Percentiles rank a stretch among this genome's conserved stretches.
Conservation (phyloP, 2,888 invertebrate genomes). For the Machimus atricapillus region DNA sequence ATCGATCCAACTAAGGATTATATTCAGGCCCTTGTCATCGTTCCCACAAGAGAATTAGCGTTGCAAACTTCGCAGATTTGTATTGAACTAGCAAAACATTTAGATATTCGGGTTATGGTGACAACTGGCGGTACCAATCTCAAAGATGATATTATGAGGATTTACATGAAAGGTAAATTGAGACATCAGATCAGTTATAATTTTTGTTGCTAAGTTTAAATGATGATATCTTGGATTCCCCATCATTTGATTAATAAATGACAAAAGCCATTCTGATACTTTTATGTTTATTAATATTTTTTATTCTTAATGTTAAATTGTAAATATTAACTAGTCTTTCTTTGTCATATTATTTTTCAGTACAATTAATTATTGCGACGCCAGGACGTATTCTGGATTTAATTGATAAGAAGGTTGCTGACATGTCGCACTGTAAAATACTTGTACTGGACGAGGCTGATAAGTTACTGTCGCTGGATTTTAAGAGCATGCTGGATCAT, state of each 20-base stretch:
- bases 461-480: constrained; percentile 98
- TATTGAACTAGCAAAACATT: constrained; percentile 97
- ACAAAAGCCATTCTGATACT: constrained; percentile 43
- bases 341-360: constrained; percentile 62
- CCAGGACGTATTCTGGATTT: constrained; percentile 99
- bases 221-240: constrained; percentile 50
- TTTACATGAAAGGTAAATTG: constrained; percentile 90
- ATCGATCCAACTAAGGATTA: constrained; percentile 87
- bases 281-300: background rate
- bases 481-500: constrained; percentile 98
- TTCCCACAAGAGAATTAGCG: constrained; percentile 98
- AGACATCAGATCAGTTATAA: background rate
- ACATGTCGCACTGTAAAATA: constrained; percentile 95
- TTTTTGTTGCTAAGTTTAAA: constrained; percentile 21
- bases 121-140: constrained; percentile 98
- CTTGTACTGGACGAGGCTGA: constrained; percentile 99
- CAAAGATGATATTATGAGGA: constrained; percentile 98
- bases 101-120: constrained; percentile 98
- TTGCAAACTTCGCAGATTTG: constrained; percentile 99
- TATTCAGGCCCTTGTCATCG: constrained; percentile 98
- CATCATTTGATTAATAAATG: constrained; percentile 50
- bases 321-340: background rate
- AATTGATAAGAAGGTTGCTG: constrained; percentile 96
- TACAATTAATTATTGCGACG: constrained; percentile 98
- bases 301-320: background rate